These are phyloP conservation scores for Vollenhovia emeryi DNA, from an alignment of 1,140 invertebrate genomes.

Conservation along the genomic window DNA sequence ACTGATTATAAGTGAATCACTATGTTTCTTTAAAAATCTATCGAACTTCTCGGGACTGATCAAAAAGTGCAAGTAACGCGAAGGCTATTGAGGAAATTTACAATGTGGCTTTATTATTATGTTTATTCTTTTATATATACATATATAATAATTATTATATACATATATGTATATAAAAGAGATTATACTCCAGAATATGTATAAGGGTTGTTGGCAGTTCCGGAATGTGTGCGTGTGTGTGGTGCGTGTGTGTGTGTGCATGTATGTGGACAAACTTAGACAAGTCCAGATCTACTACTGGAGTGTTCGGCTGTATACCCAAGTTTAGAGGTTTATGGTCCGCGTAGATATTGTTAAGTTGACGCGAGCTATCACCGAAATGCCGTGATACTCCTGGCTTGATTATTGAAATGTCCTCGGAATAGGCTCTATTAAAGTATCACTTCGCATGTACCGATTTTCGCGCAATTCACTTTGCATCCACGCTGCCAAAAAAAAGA, in stretches of 20 bases:
- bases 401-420: conserved; percentile 29
- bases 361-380: conserved; percentile 30
- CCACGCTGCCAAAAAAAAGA: not conserved
- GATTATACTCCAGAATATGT: conserved; percentile 66
- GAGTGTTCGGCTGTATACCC: not conserved
- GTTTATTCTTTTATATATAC: conserved; percentile 35
- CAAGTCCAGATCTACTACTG: not conserved
- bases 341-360: conserved; percentile 45
- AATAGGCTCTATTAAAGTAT: not conserved
- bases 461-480: not conserved
- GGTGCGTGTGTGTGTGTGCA: too few species aligned
- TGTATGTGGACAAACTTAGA: not conserved
- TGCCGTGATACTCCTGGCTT: conserved; percentile 52
- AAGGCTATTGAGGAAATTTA: conserved; percentile 6
- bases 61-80: not conserved
- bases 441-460: not conserved
- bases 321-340: not conserved
- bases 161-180: conserved; percentile 30
- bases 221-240: too few species aligned
- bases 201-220: not conserved
- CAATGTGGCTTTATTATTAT: conserved; percentile 19
- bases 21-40: not conserved
- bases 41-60: not conserved
- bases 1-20: not conserved
- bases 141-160: conserved; percentile 39